Base-by-base conservation (phyloP, 2,113 vertebrate species). In the Tricholaema leucomelas region DNA sequence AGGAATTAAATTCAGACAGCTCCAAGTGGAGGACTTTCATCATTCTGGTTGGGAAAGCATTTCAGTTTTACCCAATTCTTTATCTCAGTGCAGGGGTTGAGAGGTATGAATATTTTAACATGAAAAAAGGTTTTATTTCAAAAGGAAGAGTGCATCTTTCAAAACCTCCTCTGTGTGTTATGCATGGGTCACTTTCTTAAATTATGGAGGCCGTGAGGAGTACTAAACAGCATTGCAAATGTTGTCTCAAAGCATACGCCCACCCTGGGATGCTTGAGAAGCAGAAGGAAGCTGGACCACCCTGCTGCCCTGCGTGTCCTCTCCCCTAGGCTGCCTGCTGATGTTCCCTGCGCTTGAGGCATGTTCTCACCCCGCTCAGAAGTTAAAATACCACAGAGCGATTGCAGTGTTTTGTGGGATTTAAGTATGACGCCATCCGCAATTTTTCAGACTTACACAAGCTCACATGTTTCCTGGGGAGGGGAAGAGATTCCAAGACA, bases 371-470 rank as follows among this genome's bases (percentile, higher is more conserved):
- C 90, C 86, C 79, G 86, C 58, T 78, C 90, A 84, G 50, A 94
- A 91, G 84, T 73, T 84, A 88, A 90, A 95, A 95, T 87, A 86
- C 90, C 94, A 90, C 93, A 91, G 55, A 90, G 58, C 5, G 9
- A 94, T 75, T 95, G 92, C 93, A 93, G 80, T 52, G 55, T 61
- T 95, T 93, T 95, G 95, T 95, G 90, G 92, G 93, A 95, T 94
- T 90, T 69, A 72, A 92, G 70, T 15, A 95, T 95, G 94, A 96
- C 20, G 6, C 81, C 88, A 95, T 95, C 90, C 70, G 81, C 92
- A 84, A 84, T 90, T 94, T 95, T 94, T 95, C 83, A 93, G 86
- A 91, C 54, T 94, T 88, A 96, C 81, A 90, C 86, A 93, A 88
- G 65, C 91, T 95, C 92, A 94, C 87, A 84, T 91, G 85, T 93